A percentile compares a stretch with the other conserved stretches of the same genome.
Conservation (phyloP, 1,140 invertebrate genomes). For the Drosophila pruinosa region DNA sequence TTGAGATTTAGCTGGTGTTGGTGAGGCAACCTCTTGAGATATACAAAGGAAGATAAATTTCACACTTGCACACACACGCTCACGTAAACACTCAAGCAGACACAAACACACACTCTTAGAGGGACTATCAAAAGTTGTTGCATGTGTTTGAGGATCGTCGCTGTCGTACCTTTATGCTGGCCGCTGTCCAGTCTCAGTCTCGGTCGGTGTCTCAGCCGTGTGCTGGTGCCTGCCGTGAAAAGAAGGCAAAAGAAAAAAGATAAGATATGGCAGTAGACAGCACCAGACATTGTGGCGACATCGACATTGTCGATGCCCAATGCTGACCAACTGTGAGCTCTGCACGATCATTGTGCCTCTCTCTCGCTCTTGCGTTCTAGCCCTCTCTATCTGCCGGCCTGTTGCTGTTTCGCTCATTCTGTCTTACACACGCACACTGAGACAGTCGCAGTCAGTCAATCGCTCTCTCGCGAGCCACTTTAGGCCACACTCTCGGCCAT, state of each 20-base stretch:
- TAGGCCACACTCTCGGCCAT: slow-evolving; percentile 45
- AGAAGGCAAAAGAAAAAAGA: slow-evolving; percentile 50
- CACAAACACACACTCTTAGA: not conserved
- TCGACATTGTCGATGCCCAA: slow-evolving; percentile 58
- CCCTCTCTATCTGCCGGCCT: not conserved
- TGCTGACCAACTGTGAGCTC: slow-evolving; percentile 31
- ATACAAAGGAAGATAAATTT: slow-evolving; percentile 80
- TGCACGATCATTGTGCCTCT: slow-evolving; percentile 5
- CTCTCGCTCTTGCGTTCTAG: not conserved
- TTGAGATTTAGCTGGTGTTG: slow-evolving; percentile 28
- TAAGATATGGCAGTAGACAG: slow-evolving; percentile 74
- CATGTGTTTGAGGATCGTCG: slow-evolving; percentile 45
- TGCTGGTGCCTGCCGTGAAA: not conserved
- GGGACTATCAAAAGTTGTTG: not conserved
- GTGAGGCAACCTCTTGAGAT: slow-evolving; percentile 76
- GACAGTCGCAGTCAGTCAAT: not conserved
- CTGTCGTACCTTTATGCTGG: slow-evolving; percentile 31
- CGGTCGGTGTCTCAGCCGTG: slow-evolving; percentile 3
- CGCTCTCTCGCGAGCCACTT: slow-evolving; percentile 10
- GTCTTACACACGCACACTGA: slow-evolving; percentile 1
- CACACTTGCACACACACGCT: slow-evolving; percentile 55
- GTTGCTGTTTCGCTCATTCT: slow-evolving; percentile 2
- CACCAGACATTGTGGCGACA: slow-evolving; percentile 78
- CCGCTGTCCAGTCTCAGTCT: slow-evolving; percentile 51
- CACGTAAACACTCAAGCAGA: slow-evolving; percentile 14